Evolutionary conservation across 1,140 invertebrate species (phyloP).

Genomic region (Bemisia tabaci): DNA sequence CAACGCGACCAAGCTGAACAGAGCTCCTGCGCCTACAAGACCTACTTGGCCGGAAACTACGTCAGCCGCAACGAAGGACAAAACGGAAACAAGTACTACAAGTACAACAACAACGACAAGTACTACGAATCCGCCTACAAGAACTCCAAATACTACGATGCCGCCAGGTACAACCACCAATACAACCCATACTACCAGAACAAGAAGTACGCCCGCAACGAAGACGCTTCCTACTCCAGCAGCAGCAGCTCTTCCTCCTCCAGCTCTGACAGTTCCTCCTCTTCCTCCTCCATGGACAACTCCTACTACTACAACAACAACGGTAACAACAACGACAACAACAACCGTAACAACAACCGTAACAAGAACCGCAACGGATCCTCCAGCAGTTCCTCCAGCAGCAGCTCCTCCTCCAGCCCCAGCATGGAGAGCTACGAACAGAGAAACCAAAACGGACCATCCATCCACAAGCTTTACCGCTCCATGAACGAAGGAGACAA

Average conservation of each 20-base stretch:
- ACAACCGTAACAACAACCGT: slow-evolving; percentile 5
- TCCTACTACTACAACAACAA: neutral
- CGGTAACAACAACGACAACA: slow-evolving; percentile 11
- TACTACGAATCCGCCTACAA: slow-evolving; percentile 7
- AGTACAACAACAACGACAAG: slow-evolving; percentile 2
- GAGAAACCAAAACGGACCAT: neutral
- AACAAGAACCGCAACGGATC: neutral
- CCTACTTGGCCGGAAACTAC: slow-evolving; percentile 27
- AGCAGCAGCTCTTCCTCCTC: neutral
- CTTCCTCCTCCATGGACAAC: neutral
- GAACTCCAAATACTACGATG: slow-evolving; percentile 19
- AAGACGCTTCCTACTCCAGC: neutral
- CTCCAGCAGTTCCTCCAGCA: slow-evolving; percentile 20
- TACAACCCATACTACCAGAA: slow-evolving; percentile 17
- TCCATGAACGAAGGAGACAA: slow-evolving; percentile 26
- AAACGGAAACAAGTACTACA: slow-evolving; percentile 12
- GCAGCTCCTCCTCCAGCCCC: slow-evolving; percentile 36
- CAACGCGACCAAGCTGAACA: slow-evolving; percentile 17
- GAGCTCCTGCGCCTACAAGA: slow-evolving; percentile 1
- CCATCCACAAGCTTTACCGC: neutral
- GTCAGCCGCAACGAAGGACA: slow-evolving; percentile 10
- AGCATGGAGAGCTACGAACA: neutral
- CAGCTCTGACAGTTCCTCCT: slow-evolving; percentile 11
- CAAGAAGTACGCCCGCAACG: neutral
- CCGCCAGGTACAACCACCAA: slow-evolving; percentile 9